Evolutionary conservation across 2,113 vertebrate species (phyloP), one percentile per base, ranked within the genome.

Genomic region (Eleginops maclovinus): DNA sequence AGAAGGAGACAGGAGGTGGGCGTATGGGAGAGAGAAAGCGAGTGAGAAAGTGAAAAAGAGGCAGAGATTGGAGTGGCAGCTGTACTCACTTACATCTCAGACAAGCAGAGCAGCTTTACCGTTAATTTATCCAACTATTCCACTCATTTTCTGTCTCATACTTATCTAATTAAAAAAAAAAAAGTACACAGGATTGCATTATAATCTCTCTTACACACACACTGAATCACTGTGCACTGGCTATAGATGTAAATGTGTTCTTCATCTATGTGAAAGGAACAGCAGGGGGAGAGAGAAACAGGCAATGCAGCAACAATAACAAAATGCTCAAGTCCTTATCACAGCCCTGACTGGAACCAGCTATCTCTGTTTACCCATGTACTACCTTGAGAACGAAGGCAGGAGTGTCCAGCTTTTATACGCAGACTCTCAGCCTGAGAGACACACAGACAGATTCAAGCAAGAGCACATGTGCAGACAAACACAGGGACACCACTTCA

Each of bases 281-380:
- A 72, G 75, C 62, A 78, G 69, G 74, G 31, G 70, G 4, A 60
- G 21, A 63, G 24, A 47, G 28, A 60, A 73, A 75, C 8, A n/a
- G 24, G 9, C 61, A 58, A 28, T 40, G 21, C 28, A 31, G 62
- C 73, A 64, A 59, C 67, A 77, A 76, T 49, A 77, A 70, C 54
- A 17, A 11, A 71, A 47, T 36, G 79, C 17, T 62, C 22, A 41
- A 47, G 36, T 69, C 50, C 67, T 87, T 90, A 89, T 87, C 88
- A 31, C 74, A 66, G 47, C 36, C 49, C 56, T 62, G 63, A 83
- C 77, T 67, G 67, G 68, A 77, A 79, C 70, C 73, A 55, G 77
- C 74, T 86, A 87, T 91, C 84, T 89, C 47, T 80, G 66, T 88
- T 90, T 87, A 84, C 70, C 41, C 65, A 63, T 72, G 58, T 36